Evolutionary conservation across 2,888 invertebrate genomes (phyloP).

Genomic region (Baronia brevicornis): DNA sequence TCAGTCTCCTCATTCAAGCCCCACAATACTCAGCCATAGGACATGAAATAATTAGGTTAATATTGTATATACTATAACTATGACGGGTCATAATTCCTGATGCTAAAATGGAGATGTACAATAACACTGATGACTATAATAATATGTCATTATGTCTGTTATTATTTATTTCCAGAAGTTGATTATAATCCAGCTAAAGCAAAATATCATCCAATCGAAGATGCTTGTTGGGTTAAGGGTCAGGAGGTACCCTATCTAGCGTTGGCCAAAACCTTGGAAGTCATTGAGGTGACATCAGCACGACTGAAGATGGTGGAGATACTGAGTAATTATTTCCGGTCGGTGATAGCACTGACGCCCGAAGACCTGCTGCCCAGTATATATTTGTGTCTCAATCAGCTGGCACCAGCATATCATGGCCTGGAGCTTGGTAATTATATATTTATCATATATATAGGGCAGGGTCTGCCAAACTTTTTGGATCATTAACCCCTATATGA

Average conservation of each 20-base stretch:
- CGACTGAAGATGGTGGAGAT: slow-evolving; percentile 94
- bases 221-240: slow-evolving; percentile 87
- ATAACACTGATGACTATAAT: too few species aligned
- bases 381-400: slow-evolving; percentile 95
- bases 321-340: slow-evolving; percentile 90
- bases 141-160: too few species aligned
- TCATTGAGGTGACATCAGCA: slow-evolving; percentile 89
- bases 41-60: too few species aligned
- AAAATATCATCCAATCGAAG: slow-evolving; percentile 87
- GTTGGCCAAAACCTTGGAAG: slow-evolving; percentile 90
- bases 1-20: too few species aligned
- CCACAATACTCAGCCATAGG: too few species aligned
- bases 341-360: slow-evolving; percentile 91
- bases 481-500: too few species aligned
- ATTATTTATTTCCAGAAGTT: slow-evolving; percentile 28
- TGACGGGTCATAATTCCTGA: too few species aligned
- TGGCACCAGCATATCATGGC: slow-evolving; percentile 94
- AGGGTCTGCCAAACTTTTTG: too few species aligned
- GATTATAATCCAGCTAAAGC: slow-evolving; percentile 82
- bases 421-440: slow-evolving; percentile 74
- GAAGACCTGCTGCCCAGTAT: slow-evolving; percentile 93
- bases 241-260: slow-evolving; percentile 94
- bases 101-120: too few species aligned
- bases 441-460: not conserved
- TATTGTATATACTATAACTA: too few species aligned